Conservation (phyloP, 2,113 vertebrate genomes). For the Cavia aperea region DNA sequence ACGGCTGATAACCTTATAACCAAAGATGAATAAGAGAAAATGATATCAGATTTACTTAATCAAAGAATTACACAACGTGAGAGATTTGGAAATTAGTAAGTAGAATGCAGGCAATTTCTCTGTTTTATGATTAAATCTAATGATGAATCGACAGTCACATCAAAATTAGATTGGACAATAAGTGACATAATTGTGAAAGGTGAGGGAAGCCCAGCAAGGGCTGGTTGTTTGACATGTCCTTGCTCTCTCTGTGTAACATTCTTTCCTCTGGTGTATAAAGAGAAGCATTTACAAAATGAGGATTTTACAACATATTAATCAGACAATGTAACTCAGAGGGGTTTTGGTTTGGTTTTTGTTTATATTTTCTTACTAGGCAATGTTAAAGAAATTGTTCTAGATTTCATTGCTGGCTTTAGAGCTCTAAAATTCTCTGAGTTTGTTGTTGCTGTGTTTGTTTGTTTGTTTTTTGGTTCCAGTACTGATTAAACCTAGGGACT, state of each 20-base stretch:
- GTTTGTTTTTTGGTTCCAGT: not conserved
- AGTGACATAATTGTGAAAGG: not conserved
- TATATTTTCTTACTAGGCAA: not conserved
- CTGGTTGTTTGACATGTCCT: not conserved
- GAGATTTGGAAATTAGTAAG: not conserved
- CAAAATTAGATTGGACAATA: not conserved
- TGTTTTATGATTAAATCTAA: not conserved
- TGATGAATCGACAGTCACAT: not conserved
- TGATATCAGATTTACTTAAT: not conserved
- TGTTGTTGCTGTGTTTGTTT: not conserved
- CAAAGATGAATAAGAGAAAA: not conserved
- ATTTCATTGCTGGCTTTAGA: not conserved
- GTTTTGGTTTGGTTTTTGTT: too few species aligned
- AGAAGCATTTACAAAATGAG: not conserved
- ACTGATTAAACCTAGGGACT: not conserved
- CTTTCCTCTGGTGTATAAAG: not conserved
- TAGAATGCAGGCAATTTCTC: not conserved
- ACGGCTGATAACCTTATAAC: not conserved
- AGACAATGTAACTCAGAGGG: not conserved
- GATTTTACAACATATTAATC: not conserved
- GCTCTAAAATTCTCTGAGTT: not conserved
- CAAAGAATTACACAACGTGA: not conserved
- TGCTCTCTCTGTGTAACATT: too few species aligned
- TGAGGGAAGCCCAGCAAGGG: too few species aligned
- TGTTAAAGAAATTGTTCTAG: not conserved